phyloP scores from a whole-genome alignment of 2,797 vertebrate species.

The Cossypha dichroa region DNA sequence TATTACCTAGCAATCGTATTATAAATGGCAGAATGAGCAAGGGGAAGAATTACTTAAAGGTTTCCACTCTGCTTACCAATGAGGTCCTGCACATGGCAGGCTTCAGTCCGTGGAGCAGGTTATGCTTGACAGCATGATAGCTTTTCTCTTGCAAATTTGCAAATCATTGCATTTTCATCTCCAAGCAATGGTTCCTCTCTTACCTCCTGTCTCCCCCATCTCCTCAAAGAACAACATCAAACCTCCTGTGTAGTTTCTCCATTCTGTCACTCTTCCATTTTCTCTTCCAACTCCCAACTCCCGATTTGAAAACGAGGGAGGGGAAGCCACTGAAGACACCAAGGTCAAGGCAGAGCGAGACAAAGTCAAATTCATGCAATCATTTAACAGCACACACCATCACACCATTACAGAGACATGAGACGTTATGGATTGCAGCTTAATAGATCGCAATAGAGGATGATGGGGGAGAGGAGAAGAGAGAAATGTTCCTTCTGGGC shows the following conservation, averaged over 20 bases:
- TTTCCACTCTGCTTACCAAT: background rate
- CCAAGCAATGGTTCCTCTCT: background rate
- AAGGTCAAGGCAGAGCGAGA: constrained; percentile 52
- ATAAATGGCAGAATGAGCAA: constrained; percentile 4
- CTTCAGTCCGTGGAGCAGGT: background rate
- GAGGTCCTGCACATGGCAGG: background rate
- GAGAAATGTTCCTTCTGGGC: constrained; percentile 8
- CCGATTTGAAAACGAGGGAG: background rate
- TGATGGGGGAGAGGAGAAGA: background rate
- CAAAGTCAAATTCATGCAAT: constrained; percentile 60
- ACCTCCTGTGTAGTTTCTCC: background rate
- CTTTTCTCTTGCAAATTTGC: background rate
- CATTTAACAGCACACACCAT: constrained; percentile 22
- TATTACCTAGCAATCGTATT: background rate
- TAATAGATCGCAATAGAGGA: constrained; percentile 37
- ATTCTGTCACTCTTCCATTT: background rate
- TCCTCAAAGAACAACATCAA: constrained; percentile 2
- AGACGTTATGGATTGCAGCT: constrained; percentile 30
- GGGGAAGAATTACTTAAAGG: background rate
- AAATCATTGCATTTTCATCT: background rate
- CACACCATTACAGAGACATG: constrained; percentile 26
- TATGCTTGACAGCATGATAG: background rate
- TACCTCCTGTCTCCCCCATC: background rate
- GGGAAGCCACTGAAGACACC: constrained; percentile 15
- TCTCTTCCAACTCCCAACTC: background rate